phyloP scores from a whole-genome alignment of 1,140 invertebrate genomes.

The Drosophila carrolli region DNA sequence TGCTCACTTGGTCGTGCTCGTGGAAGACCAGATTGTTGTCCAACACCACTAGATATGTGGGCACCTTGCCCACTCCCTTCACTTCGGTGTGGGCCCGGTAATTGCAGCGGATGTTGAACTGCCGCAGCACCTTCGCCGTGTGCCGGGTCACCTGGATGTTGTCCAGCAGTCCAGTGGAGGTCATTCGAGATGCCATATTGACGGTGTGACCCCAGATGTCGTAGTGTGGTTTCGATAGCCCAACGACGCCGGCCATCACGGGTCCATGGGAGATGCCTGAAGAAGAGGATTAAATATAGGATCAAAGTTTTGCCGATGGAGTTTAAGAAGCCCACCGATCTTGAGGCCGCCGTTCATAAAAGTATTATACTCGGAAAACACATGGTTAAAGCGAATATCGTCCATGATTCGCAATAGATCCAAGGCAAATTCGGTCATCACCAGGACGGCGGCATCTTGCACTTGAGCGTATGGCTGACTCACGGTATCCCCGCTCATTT shows the following conservation, averaged over 20 bases:
- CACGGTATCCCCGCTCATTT: not conserved
- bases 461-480: not conserved
- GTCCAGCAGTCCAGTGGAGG: conserved; percentile 90
- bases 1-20: not conserved
- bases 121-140: conserved; percentile 89
- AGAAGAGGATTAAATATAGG: not conserved
- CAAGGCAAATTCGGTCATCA: conserved; percentile 39
- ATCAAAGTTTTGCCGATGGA: too few relatives aligned
- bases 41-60: conserved; percentile 89
- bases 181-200: conserved; percentile 96
- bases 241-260: conserved; percentile 95
- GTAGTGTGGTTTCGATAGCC: conserved; percentile 91
- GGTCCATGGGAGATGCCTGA: conserved; percentile 91
- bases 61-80: conserved; percentile 89
- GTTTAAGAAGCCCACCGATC: conserved; percentile 20
- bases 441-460: conserved; percentile 19
- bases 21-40: conserved; percentile 86
- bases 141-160: conserved; percentile 91
- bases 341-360: conserved; percentile 26
- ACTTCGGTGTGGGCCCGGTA: conserved; percentile 88
- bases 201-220: conserved; percentile 97
- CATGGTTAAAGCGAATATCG: conserved; percentile 18
- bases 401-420: conserved; percentile 42
- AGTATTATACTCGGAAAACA: conserved; percentile 4
- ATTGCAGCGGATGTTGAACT: conserved; percentile 88